phyloP scores from a whole-genome alignment of 2,888 invertebrate species.

The Hydriomena furcata region DNA sequence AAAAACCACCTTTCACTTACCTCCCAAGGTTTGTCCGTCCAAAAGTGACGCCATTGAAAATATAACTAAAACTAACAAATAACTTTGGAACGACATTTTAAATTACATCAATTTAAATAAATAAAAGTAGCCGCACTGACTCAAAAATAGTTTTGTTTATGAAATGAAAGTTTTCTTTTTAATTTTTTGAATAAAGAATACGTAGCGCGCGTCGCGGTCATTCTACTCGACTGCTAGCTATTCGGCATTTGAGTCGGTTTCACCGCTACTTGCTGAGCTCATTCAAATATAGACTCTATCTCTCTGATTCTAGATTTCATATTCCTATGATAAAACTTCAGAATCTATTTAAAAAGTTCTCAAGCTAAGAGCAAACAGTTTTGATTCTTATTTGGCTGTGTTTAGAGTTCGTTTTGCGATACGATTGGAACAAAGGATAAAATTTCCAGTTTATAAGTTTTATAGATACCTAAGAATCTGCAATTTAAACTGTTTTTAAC shows the following conservation, averaged over 20 bases:
- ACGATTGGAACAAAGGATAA: slow-evolving; percentile 25
- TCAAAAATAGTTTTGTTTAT: background rate
- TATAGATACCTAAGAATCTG: too few relatives aligned
- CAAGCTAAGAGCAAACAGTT: background rate
- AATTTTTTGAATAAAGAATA: slow-evolving; percentile 29
- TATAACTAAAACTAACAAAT: slow-evolving; percentile 51
- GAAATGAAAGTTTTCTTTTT: slow-evolving; percentile 12
- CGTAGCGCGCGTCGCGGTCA: slow-evolving; percentile 40
- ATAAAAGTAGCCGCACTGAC: slow-evolving; percentile 13
- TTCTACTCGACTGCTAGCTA: slow-evolving; percentile 43
- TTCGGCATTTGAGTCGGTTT: slow-evolving; percentile 39
- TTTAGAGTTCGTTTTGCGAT: slow-evolving; percentile 13
- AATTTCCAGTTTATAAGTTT: slow-evolving; percentile 26
- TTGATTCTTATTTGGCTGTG: background rate
- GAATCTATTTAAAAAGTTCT: slow-evolving; percentile 12
- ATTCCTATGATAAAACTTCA: slow-evolving; percentile 6
- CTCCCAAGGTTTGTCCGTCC: slow-evolving; percentile 71
- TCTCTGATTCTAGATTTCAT: background rate
- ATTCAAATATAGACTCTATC: slow-evolving; percentile 28
- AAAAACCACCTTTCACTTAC: slow-evolving; percentile 74
- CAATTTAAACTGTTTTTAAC: too few relatives aligned
- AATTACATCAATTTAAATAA: slow-evolving; percentile 21
- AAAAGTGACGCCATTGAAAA: slow-evolving; percentile 53
- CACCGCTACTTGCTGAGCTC: slow-evolving; percentile 23
- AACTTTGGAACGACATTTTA: slow-evolving; percentile 49